A percentile compares a stretch with the other conserved stretches of the same genome.
phyloP scores from a whole-genome alignment of 64 coral and sea anemone genomes.

The Dendronephthya gigantea region DNA sequence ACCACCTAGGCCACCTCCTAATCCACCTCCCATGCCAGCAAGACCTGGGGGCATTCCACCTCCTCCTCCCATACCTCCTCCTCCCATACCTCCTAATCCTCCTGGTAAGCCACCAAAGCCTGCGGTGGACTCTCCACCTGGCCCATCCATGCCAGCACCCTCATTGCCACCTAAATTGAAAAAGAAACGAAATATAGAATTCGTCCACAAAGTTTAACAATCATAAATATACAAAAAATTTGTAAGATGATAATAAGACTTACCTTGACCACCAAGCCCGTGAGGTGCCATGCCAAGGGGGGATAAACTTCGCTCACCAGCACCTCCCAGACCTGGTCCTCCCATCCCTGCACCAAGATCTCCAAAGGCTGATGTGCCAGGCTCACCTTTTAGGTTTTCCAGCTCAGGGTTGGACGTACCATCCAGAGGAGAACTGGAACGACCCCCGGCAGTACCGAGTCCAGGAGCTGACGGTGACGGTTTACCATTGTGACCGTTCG shows the following conservation, averaged over 20 bases:
- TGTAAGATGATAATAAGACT: too few relatives aligned
- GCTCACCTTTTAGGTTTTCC: not conserved
- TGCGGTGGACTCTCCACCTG: slow-evolving; percentile 26
- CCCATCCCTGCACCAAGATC: slow-evolving; percentile 2
- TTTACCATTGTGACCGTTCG: slow-evolving; percentile 24
- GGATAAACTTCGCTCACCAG: not conserved
- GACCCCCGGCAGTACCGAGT: slow-evolving; percentile 38
- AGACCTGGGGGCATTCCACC: slow-evolving; percentile 37
- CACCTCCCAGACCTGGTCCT: not conserved
- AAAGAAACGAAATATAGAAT: not conserved
- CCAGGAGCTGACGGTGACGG: slow-evolving; percentile 12
- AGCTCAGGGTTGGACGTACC: slow-evolving; percentile 1
- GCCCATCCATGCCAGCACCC: not conserved
- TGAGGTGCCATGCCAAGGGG: not conserved
- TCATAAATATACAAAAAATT: not conserved
- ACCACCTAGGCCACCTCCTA: slow-evolving; percentile 23
- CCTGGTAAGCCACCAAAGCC: slow-evolving; percentile 53
- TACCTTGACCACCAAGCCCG: not conserved
- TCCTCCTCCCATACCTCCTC: slow-evolving; percentile 60
- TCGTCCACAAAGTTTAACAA: not conserved
- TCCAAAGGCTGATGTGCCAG: not conserved
- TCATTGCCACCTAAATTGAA: not conserved
- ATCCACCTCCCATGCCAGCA: slow-evolving; percentile 22
- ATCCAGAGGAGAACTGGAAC: slow-evolving; percentile 42
- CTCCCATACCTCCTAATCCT: slow-evolving; percentile 56